Conservation (phyloP, 2,888 invertebrate species). For the Neoaliturus tenellus region DNA sequence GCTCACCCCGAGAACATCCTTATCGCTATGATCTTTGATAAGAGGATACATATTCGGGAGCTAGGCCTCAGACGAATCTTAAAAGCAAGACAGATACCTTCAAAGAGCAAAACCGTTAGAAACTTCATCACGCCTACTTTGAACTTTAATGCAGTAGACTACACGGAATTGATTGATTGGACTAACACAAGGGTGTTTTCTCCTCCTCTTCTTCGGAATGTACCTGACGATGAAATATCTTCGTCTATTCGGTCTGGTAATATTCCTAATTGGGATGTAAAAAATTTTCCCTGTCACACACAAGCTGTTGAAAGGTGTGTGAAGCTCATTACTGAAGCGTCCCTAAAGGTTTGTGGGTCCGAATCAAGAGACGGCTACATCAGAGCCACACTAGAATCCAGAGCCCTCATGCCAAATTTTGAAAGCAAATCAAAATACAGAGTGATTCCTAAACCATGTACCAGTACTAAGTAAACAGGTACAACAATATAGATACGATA, state of each 20-base stretch:
- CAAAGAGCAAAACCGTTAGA: slow-evolving; percentile 36
- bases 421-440: slow-evolving; percentile 47
- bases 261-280: slow-evolving; percentile 11
- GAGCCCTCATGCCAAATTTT: slow-evolving; percentile 58
- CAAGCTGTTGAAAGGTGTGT: slow-evolving; percentile 62
- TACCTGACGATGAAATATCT: slow-evolving; percentile 35
- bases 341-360: slow-evolving; percentile 57
- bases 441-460: slow-evolving; percentile 51
- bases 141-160: slow-evolving; percentile 16
- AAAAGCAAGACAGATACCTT: slow-evolving; percentile 26
- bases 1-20: slow-evolving; percentile 50
- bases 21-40: slow-evolving; percentile 36
- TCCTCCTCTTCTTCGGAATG: slow-evolving; percentile 40
- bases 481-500: not conserved
- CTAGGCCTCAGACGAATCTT: not conserved
- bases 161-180: slow-evolving; percentile 29
- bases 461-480: slow-evolving; percentile 51
- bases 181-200: not conserved
- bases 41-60: not conserved
- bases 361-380: slow-evolving; percentile 48
- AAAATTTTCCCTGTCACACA: slow-evolving; percentile 60
- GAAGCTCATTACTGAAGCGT: slow-evolving; percentile 62
- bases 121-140: slow-evolving; percentile 31
- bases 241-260: not conserved
- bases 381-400: slow-evolving; percentile 58